Conservation (phyloP, 2,888 invertebrate genomes). For the Lysandra coridon region DNA sequence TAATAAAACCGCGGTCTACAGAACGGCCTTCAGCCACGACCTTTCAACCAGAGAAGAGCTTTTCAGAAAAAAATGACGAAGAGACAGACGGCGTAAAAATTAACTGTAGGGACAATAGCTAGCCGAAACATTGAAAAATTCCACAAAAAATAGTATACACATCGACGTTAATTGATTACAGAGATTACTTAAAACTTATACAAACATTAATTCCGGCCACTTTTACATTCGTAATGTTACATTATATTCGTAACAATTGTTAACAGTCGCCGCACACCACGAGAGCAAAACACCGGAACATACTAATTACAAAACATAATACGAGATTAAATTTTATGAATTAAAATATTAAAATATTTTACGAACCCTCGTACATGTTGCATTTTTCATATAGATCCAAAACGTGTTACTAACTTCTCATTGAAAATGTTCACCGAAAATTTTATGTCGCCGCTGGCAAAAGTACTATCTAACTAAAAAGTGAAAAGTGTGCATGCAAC, state of each 20-base stretch:
- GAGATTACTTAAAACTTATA: conserved; percentile 12
- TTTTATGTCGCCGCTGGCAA: background rate
- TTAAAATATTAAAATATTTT: background rate
- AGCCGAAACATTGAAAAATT: background rate
- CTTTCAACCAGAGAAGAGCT: background rate
- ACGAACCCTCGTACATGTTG: conserved; percentile 10
- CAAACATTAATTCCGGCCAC: conserved; percentile 17
- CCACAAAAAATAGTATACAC: background rate
- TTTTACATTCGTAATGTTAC: conserved; percentile 15
- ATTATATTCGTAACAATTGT: conserved; percentile 9
- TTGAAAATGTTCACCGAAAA: conserved; percentile 4
- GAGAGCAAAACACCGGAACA: conserved; percentile 15
- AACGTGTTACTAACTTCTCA: background rate
- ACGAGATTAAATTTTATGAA: background rate
- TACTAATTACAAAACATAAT: background rate
- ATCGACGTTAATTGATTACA: conserved; percentile 1
- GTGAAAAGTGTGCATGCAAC: conserved; percentile 13
- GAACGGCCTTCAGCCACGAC: background rate
- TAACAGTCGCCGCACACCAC: conserved; percentile 2
- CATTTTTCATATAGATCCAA: background rate
- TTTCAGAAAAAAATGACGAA: background rate
- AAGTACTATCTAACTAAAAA: background rate
- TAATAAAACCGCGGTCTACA: background rate
- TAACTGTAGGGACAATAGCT: background rate
- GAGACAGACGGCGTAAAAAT: background rate